Conservation (phyloP, 2,888 invertebrate genomes). For the Melanostoma mellinum region DNA sequence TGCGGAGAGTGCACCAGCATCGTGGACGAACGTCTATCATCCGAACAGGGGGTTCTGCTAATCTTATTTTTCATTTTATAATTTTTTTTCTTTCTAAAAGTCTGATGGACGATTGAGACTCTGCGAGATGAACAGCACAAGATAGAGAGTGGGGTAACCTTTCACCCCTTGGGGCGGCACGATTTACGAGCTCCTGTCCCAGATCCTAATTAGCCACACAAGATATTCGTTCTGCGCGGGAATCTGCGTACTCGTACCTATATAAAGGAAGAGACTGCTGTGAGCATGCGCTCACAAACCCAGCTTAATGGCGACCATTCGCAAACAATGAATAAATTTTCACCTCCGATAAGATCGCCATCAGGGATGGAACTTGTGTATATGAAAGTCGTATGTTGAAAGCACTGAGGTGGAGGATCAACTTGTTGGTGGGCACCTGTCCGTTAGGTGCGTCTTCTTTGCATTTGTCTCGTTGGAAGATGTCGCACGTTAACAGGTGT, state of each 20-base stretch:
- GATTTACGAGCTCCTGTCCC: slow-evolving; percentile 68
- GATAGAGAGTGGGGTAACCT: slow-evolving; percentile 68
- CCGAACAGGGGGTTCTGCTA: neutral
- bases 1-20: slow-evolving; percentile 46
- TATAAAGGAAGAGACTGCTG: neutral
- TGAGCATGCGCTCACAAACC: slow-evolving; percentile 26
- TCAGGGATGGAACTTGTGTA: slow-evolving; percentile 47
- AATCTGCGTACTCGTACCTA: slow-evolving; percentile 13
- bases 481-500: slow-evolving; percentile 67
- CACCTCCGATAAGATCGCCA: slow-evolving; percentile 76
- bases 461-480: slow-evolving; percentile 45
- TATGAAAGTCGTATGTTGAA: slow-evolving; percentile 38
- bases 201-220: slow-evolving; percentile 64
- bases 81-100: no score
- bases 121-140: slow-evolving; percentile 15
- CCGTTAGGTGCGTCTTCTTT: slow-evolving; percentile 64
- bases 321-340: slow-evolving; percentile 76
- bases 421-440: slow-evolving; percentile 40
- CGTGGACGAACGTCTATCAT: slow-evolving; percentile 2
- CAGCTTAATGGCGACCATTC: slow-evolving; percentile 67
- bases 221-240: slow-evolving; percentile 37
- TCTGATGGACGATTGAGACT: slow-evolving; percentile 52
- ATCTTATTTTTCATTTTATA: slow-evolving; percentile 20
- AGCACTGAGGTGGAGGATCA: slow-evolving; percentile 3
- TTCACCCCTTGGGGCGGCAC: slow-evolving; percentile 69